Base-by-base conservation (phyloP, 1,140 invertebrate species). In the Charaxes varanes region DNA sequence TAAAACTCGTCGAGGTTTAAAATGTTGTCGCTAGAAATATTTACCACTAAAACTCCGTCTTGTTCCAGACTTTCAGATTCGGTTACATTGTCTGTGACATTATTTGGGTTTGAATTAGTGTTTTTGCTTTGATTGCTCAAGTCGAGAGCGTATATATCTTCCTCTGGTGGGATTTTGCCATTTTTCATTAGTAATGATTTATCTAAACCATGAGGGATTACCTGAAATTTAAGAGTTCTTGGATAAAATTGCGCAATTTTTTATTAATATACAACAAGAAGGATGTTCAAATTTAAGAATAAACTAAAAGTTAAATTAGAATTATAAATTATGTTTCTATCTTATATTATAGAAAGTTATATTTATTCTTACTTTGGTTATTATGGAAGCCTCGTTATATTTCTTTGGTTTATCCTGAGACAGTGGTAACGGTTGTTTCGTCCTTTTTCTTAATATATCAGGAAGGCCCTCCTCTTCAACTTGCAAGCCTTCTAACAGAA, bases 381-480 rank as follows among this genome's bases (percentile, higher is more conserved):
- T 62, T 36, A 85, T 40, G 3, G 69, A 64, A 12, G 85, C 86
- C 59, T 88, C 87, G 42, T 88, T 88, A 43, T 85, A 85, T 34
- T 76, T 85, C 51, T 84, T 81, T 7, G 73, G 69, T 50, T 80
- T 77, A 18, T 84, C 79, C 47, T 84, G 71, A 10, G 62, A 66
- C 27, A 79, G 58, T 13, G 67, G 58, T 19, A 83, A 72, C 0
- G 87, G 85, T 45, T 89, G 86, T 56, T 90, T 90, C 0, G 87
- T 88, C 66, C 90, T 88, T 52, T 89, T 90, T 24, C 89, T 84
- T 34, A 90, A 80, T 27, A 89, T 88, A 65, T 92, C 91, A 13
- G 89, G 88, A 1, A 94, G 79, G 12, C 92, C 92, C 77, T 94
- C 92, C 58, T 93, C 92, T 78, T 94, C 92, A 6, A 94, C 90